phyloP scores from a whole-genome alignment of 2,888 invertebrate genomes.

The Drosophila paucipuncta region DNA sequence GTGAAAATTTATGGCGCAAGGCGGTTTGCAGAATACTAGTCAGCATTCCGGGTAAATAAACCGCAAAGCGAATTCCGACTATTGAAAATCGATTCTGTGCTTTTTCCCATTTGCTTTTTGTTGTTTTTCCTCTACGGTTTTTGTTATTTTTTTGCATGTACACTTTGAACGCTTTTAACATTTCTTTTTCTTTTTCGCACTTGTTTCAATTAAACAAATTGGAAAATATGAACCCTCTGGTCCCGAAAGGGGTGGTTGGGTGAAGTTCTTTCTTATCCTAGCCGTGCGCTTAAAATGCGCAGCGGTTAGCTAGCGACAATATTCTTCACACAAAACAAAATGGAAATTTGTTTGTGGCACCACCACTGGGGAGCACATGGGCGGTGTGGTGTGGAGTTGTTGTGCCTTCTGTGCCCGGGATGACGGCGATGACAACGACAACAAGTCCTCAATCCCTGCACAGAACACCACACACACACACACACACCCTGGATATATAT shows the following conservation, averaged over 20 bases:
- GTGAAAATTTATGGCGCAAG: slow-evolving; percentile 59
- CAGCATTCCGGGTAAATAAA: slow-evolving; percentile 30
- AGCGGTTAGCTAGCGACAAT: slow-evolving; percentile 47
- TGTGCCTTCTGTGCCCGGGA: slow-evolving; percentile 10
- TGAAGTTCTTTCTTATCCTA: background rate
- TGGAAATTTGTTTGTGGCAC: slow-evolving; percentile 66
- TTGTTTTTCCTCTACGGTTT: background rate
- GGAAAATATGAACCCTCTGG: slow-evolving; percentile 73
- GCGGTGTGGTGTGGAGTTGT: background rate
- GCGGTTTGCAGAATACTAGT: slow-evolving; percentile 25
- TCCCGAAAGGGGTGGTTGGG: slow-evolving; percentile 10
- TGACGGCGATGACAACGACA: slow-evolving; percentile 24
- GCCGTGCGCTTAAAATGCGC: slow-evolving; percentile 54
- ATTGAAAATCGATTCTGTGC: slow-evolving; percentile 77
- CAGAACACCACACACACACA: background rate
- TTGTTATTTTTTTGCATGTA: background rate
- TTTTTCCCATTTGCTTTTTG: slow-evolving; percentile 24
- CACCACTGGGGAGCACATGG: slow-evolving; percentile 38
- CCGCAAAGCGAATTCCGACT: slow-evolving; percentile 57
- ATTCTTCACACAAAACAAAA: slow-evolving; percentile 50
- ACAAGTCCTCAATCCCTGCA: slow-evolving; percentile 52
- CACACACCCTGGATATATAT: slow-evolving; percentile 9
- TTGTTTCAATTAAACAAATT: slow-evolving; percentile 81
- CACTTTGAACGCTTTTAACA: slow-evolving; percentile 17
- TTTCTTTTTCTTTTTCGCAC: slow-evolving; percentile 56